These are phyloP conservation scores for Megaceryle torquata DNA, from an alignment of 2,113 vertebrate species.

Conservation along the genomic window DNA sequence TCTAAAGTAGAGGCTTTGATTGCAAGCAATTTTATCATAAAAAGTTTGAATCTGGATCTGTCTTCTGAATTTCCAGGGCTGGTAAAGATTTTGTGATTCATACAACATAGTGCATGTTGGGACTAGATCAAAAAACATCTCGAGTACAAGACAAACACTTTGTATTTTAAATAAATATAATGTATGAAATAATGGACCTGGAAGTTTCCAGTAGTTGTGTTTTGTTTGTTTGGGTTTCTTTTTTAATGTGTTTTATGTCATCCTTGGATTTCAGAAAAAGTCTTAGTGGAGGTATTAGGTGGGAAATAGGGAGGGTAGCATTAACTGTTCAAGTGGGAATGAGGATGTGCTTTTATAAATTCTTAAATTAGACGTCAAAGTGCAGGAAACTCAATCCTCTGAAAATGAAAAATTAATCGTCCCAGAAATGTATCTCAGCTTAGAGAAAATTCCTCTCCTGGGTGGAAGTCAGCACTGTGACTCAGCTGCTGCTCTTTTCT, in stretches of 20 bases:
- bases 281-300: background rate
- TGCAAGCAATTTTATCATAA: background rate
- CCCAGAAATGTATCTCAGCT: background rate
- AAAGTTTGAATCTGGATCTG: background rate
- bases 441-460: background rate
- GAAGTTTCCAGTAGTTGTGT: background rate
- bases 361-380: accelerated
- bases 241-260: background rate
- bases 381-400: background rate
- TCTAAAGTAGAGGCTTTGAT: background rate
- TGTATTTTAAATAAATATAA: background rate
- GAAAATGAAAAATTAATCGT: background rate
- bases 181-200: background rate
- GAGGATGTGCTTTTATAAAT: background rate
- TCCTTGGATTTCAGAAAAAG: background rate
- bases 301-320: too few relatives aligned
- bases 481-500: conserved; percentile 42
- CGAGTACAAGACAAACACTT: background rate
- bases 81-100: background rate
- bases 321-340: background rate
- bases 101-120: background rate
- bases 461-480: background rate
- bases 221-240: too few relatives aligned
- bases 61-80: background rate
- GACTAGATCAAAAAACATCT: background rate